Percentiles rank a stretch among this genome's conserved stretches.
These are phyloP conservation scores for Sphyrna mokarran DNA, from an alignment of 2,113 vertebrate species.

Conservation along the genomic window DNA sequence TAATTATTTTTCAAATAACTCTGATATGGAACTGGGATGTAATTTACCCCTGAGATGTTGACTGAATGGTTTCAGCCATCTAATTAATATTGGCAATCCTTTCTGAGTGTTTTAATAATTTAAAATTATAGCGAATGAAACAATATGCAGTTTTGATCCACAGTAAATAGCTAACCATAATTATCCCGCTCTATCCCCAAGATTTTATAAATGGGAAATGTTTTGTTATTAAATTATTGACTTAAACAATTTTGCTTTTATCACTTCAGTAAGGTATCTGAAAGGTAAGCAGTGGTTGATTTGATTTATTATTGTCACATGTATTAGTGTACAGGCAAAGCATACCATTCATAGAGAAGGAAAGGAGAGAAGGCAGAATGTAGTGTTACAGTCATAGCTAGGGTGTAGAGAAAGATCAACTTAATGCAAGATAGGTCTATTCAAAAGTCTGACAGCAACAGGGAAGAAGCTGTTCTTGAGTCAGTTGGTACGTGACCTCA, in stretches of 20 bases:
- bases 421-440: too few species aligned
- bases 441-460: too few species aligned
- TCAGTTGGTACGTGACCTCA: too few species aligned
- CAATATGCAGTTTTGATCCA: not conserved
- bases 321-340: too few species aligned
- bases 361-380: too few species aligned
- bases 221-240: constrained; percentile 29
- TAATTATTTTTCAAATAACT: constrained; percentile 24
- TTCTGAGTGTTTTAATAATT: not conserved
- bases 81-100: constrained; percentile 34
- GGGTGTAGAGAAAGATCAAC: too few species aligned
- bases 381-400: too few species aligned
- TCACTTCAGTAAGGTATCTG: not conserved
- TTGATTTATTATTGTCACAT: too few species aligned
- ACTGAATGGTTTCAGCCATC: not conserved
- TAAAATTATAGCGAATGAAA: constrained; percentile 28
- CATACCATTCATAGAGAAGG: too few species aligned
- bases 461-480: too few species aligned
- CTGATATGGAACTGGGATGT: not conserved
- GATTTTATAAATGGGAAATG: constrained; percentile 13
- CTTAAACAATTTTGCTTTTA: constrained; percentile 19
- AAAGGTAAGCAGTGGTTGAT: not conserved
- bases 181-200: not conserved
- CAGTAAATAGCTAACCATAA: not conserved
- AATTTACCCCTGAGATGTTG: constrained; percentile 8